These are phyloP conservation scores for Dipodomys merriami DNA, from an alignment of 2,113 vertebrate genomes.

Conservation along the genomic window DNA sequence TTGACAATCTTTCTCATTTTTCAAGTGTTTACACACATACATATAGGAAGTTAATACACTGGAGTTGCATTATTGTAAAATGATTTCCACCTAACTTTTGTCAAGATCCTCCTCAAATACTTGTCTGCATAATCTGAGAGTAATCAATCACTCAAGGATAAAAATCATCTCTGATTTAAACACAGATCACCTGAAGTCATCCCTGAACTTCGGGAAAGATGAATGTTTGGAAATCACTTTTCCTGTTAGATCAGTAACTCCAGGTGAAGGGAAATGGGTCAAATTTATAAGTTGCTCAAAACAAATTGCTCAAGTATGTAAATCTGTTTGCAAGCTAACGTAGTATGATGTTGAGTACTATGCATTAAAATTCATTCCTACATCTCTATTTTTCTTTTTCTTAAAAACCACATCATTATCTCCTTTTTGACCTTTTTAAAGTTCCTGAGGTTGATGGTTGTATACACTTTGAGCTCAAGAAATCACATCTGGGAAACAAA, in stretches of 20 bases:
- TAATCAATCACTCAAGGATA: constrained; percentile 7
- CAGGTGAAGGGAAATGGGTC: not conserved
- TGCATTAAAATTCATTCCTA: not conserved
- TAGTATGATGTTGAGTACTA: not conserved
- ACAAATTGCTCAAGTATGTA: not conserved
- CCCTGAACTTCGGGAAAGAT: not conserved
- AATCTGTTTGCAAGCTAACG: not conserved
- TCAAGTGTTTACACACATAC: not conserved
- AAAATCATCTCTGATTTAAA: constrained; percentile 47
- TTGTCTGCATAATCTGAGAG: constrained; percentile 22
- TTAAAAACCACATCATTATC: not conserved
- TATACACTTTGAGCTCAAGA: constrained; percentile 50
- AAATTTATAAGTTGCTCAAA: not conserved
- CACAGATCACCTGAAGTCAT: constrained; percentile 10
- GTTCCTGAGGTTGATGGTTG: not conserved
- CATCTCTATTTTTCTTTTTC: not conserved
- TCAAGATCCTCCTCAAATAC: not conserved
- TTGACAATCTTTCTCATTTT: not conserved
- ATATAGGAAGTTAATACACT: not conserved
- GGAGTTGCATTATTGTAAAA: not conserved
- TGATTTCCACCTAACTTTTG: not conserved
- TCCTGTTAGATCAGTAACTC: not conserved
- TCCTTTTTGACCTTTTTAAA: not conserved
- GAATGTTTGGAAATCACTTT: constrained; percentile 43
- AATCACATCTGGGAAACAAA: constrained; percentile 58